phyloP scores from a whole-genome alignment of 2,797 vertebrate genomes.

The Limnodromus scolopaceus region DNA sequence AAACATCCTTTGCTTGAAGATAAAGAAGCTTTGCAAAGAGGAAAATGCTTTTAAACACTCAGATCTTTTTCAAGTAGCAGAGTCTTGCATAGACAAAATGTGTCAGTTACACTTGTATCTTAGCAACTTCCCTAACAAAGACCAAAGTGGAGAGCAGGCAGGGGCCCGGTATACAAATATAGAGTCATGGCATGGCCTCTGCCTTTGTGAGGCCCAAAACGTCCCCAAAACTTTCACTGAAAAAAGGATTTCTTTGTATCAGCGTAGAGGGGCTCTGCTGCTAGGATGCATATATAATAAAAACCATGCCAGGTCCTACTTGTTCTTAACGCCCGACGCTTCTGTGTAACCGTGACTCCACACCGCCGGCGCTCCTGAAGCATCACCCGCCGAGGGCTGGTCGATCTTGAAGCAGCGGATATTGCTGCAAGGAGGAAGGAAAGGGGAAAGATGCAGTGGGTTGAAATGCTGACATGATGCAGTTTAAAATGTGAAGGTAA shows the following conservation, averaged over 20 bases:
- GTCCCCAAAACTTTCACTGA: not conserved
- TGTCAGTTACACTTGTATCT: slow-evolving; percentile 64
- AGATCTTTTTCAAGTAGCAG: slow-evolving; percentile 43
- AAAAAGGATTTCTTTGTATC: not conserved
- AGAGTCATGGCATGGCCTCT: not conserved
- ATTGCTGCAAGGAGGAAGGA: slow-evolving; percentile 81
- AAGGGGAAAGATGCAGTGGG: not conserved
- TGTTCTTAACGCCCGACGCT: slow-evolving; percentile 95
- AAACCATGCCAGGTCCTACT: slow-evolving; percentile 79
- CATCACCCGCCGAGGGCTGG: slow-evolving; percentile 88
- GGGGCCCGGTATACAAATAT: not conserved
- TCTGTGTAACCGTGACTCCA: slow-evolving; percentile 98
- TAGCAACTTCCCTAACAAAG: slow-evolving; percentile 75
- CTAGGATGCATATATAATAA: not conserved
- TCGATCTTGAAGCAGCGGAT: slow-evolving; percentile 98
- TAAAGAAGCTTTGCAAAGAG: slow-evolving; percentile 65
- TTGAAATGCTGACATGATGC: not conserved
- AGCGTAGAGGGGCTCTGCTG: not conserved
- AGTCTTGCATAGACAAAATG: slow-evolving; percentile 13
- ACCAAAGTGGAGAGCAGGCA: not conserved
- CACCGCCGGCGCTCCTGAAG: slow-evolving; percentile 90
- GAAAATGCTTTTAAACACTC: slow-evolving; percentile 55
- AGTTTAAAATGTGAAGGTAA: not conserved
- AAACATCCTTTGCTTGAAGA: slow-evolving; percentile 65
- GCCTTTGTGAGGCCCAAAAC: not conserved